Base-by-base conservation (phyloP, 2,888 invertebrate species). In the Harpalus rufipes region DNA sequence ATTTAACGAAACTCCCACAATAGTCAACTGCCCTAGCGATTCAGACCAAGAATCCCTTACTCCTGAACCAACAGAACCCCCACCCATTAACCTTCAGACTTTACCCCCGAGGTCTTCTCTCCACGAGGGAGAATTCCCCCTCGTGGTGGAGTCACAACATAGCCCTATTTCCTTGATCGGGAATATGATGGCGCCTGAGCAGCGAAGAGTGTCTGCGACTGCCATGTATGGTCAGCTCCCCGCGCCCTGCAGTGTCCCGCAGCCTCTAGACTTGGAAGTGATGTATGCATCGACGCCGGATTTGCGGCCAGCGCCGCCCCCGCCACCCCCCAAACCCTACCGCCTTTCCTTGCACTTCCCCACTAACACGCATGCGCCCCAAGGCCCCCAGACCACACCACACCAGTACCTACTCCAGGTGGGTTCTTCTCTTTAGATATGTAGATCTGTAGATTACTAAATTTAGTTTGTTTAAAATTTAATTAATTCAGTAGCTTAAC, bases 31-130 rank as follows among this genome's bases (percentile, higher is more conserved):
- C 68, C 39, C 68, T 32, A 32, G 32, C 32, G 32, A 32, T 39
- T 25, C 63, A 63, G 65, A 65, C 18, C 25, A 51, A 16, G 87
- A 89, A 44, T 92, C 92, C 4, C 44, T 12, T 3, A 51, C 44
- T 51, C 44, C 44, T 12, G 44, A 51, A 88, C 86, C 89, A 68
- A 5, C 5, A 32, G 32, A 32, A 32, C 92, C 92, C 74, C 93
- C 93, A 56, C 90, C 92, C 18, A 89, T 93, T 14, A 92, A 93
- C 89, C 93, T 92, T 86, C 89, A 89, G 39, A 92, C 92, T 7
- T 90, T 89, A 91, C 93, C 87, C 86, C 87, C 85, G 86, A 89
- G 85, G 32, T 32, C 32, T 4, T 32, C 32, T 32, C 39, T 81
- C 86, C 10, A 86, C 87, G 21, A 84, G 87, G 21, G 44, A 21